A percentile compares a stretch with the other conserved stretches of the same genome.
phyloP scores from a whole-genome alignment of 53 echinoderm and acorn worm genomes.

The Crossaster papposus region DNA sequence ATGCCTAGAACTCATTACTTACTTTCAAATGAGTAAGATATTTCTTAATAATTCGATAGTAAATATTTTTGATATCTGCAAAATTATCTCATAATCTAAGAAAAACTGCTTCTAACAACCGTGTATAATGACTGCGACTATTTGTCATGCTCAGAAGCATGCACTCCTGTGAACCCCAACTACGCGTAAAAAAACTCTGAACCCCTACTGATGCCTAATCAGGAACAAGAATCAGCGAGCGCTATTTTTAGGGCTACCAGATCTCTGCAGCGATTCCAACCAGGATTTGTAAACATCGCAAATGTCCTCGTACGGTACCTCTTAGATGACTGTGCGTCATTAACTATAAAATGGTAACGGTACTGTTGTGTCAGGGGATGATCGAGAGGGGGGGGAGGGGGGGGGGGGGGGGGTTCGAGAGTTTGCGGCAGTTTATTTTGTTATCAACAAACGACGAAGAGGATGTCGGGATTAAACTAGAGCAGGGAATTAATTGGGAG shows the following conservation, averaged over 20 bases:
- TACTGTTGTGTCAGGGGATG: not conserved
- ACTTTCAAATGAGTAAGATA: no score
- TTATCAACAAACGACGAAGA: not conserved
- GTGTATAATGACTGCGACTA: not conserved
- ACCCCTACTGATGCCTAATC: not conserved
- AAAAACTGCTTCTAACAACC: not conserved
- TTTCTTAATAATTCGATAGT: no score
- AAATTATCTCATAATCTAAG: no score
- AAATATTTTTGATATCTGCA: no score
- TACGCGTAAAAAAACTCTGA: not conserved
- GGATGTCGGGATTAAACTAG: not conserved
- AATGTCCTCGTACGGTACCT: no score
- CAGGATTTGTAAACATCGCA: constrained; percentile 11
- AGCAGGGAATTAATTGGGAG: not conserved
- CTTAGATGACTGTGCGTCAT: not conserved
- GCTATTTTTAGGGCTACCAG: constrained; percentile 23
- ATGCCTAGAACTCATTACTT: no score
- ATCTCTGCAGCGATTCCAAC: constrained; percentile 14
- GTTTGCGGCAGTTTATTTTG: not conserved
- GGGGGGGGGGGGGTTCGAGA: no score
- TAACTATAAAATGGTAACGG: no score
- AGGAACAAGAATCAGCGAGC: not conserved
- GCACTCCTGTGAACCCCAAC: not conserved
- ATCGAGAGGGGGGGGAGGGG: not conserved
- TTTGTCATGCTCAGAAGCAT: not conserved